These are phyloP conservation scores for Noctua janthina DNA, from an alignment of 2,888 invertebrate genomes.

Conservation along the genomic window DNA sequence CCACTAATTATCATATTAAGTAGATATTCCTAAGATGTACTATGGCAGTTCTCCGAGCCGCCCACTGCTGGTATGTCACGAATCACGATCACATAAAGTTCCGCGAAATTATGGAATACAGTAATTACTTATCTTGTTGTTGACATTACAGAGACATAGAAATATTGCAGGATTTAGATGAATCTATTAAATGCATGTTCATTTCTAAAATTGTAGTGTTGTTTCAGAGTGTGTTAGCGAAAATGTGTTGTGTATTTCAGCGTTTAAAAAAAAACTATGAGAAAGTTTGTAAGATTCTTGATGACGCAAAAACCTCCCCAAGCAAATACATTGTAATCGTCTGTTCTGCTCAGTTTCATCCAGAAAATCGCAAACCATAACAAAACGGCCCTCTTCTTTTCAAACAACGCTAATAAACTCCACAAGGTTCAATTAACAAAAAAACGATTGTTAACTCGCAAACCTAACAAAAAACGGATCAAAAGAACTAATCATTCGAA, in stretches of 20 bases:
- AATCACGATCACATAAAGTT: constrained; percentile 30
- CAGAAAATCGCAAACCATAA: constrained; percentile 42
- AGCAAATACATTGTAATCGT: constrained; percentile 12
- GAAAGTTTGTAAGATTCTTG: not conserved
- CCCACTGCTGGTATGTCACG: constrained; percentile 40
- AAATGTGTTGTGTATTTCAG: not conserved
- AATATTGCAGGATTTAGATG: constrained; percentile 30
- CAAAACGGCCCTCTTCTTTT: constrained; percentile 31
- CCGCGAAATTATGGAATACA: constrained; percentile 42
- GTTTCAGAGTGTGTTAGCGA: not conserved
- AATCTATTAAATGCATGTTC: constrained; percentile 26
- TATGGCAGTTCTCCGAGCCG: constrained; percentile 37
- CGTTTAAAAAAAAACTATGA: not conserved
- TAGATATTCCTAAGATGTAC: constrained; percentile 45
- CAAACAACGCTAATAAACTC: constrained; percentile 59
- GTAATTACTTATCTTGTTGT: constrained; percentile 22
- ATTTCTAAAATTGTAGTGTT: not conserved
- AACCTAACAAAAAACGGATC: constrained; percentile 53
- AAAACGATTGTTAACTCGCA: constrained; percentile 55
- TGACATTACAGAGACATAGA: constrained; percentile 32
- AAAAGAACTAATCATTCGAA: constrained; percentile 64
- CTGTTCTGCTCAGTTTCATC: constrained; percentile 20
- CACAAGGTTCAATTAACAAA: constrained; percentile 63
- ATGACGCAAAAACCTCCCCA: not conserved
- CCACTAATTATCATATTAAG: constrained; percentile 62